A percentile compares a stretch with the other conserved stretches of the same genome.
Conservation (phyloP, 2,113 vertebrate genomes). For the Pituophis catenifer region DNA sequence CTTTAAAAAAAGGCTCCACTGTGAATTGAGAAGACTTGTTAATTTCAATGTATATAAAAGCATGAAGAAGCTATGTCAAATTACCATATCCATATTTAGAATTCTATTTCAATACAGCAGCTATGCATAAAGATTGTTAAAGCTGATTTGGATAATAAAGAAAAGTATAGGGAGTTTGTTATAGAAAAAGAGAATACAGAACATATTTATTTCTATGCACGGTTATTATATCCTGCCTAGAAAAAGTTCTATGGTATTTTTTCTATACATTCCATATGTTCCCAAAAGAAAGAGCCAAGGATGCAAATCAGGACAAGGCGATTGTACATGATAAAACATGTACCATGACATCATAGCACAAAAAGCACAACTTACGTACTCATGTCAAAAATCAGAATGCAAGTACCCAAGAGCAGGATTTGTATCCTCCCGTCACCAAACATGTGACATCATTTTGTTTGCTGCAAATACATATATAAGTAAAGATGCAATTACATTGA, state of each 20-base stretch:
- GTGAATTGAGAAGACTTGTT: slow-evolving; percentile 57
- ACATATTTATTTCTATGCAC: slow-evolving; percentile 53
- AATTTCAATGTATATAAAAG: slow-evolving; percentile 44
- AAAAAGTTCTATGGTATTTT: neutral
- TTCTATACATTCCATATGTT: neutral
- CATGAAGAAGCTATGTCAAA: slow-evolving; percentile 25
- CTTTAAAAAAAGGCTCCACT: slow-evolving; percentile 60
- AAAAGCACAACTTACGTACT: neutral
- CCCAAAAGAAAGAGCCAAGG: neutral
- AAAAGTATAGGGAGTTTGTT: slow-evolving; percentile 46
- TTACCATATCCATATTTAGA: slow-evolving; percentile 49
- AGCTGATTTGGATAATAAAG: slow-evolving; percentile 26
- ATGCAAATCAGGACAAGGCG: neutral
- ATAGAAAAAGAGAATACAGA: slow-evolving; percentile 55
- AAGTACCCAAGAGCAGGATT: neutral
- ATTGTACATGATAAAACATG: neutral
- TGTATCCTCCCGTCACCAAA: neutral
- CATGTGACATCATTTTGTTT: neutral
- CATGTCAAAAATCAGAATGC: neutral
- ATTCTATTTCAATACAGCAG: slow-evolving; percentile 52
- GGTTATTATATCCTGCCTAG: too few species aligned
- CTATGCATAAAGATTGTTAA: slow-evolving; percentile 46
- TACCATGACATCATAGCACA: neutral
- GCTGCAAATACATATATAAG: neutral
- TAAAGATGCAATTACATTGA: neutral